Base-by-base conservation (phyloP, 30 jellyfish, hydroid and myxozoan genomes). In the Haliclystus octoradiatus region DNA sequence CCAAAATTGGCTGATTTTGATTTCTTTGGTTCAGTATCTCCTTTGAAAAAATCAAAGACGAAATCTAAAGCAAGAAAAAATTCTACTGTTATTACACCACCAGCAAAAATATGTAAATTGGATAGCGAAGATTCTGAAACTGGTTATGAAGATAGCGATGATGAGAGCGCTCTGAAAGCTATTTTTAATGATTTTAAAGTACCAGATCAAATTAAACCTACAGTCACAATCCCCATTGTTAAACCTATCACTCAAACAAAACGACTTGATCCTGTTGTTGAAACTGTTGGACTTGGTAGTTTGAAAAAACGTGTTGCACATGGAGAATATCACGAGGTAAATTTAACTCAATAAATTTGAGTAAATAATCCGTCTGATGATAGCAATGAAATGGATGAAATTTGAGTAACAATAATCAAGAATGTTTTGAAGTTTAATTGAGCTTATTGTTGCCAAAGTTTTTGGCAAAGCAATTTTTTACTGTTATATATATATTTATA, bases 241-340 rank as follows among this genome's bases (percentile, higher is more conserved):
- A n/a, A n/a, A n/a, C n/a, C n/a, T n/a, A n/a, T n/a, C n/a, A n/a
- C n/a, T n/a, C n/a, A n/a, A n/a, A n/a, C n/a, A n/a, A 40, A 19
- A 40, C 9, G 19, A 19, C 14, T 50, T 24, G 67, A 7, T 31
- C 64, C 24, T 53, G 61, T 49, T 31, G 86, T 31, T 28, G 88
- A 52, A 33, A 79, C 92, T 0, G 87, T 71, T 33, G 94, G 94
- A 13, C 77, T 57, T 60, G 94, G 85, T 9, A 81, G 94, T 62
- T 31, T 79, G 50, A 88, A 80, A 63, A 74, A 72, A 53, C 32
- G 97, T 34, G 70, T 78, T 24, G 97, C 97, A 1, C 97, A 88
- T 65, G 66, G 57, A 7, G 69, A 80, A 1, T 50, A 50, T 24
- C 49, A 46, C 34, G 85, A 80, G 85, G 93, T 80, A 33, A 26